phyloP scores from a whole-genome alignment of 2,797 vertebrate species.

The Acomys russatus region DNA sequence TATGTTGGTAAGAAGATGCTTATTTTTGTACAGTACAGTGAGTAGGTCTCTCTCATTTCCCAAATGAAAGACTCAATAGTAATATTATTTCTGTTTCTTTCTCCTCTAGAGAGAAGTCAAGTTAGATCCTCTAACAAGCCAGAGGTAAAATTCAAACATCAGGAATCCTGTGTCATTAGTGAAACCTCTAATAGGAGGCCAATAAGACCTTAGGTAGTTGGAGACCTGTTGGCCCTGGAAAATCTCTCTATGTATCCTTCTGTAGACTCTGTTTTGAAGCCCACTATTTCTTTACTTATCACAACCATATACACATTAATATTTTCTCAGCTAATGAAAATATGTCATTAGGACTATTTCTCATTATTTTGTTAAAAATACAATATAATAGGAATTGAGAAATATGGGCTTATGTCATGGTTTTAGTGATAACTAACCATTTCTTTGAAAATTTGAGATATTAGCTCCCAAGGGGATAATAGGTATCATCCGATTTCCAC shows the following conservation, averaged over 20 bases:
- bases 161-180: not conserved
- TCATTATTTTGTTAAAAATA: not conserved
- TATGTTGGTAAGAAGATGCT: not conserved
- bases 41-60: slow-evolving; percentile 18
- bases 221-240: not conserved
- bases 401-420: not conserved
- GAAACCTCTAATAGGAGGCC: not conserved
- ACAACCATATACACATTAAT: not conserved
- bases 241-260: not conserved
- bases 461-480: not conserved
- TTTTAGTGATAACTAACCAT: not conserved
- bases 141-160: not conserved
- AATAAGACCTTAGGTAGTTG: not conserved
- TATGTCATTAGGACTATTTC: not conserved
- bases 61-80: not conserved
- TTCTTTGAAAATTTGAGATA: slow-evolving; percentile 12
- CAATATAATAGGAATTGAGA: not conserved
- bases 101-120: not conserved
- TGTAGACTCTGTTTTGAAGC: not conserved
- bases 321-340: not conserved
- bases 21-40: not conserved
- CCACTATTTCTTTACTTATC: not conserved
- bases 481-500: not conserved
- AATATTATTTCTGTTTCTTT: slow-evolving; percentile 51
- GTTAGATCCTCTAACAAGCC: not conserved